These are phyloP conservation scores for Bibio marci DNA, from an alignment of 2,888 invertebrate species.

Conservation along the genomic window DNA sequence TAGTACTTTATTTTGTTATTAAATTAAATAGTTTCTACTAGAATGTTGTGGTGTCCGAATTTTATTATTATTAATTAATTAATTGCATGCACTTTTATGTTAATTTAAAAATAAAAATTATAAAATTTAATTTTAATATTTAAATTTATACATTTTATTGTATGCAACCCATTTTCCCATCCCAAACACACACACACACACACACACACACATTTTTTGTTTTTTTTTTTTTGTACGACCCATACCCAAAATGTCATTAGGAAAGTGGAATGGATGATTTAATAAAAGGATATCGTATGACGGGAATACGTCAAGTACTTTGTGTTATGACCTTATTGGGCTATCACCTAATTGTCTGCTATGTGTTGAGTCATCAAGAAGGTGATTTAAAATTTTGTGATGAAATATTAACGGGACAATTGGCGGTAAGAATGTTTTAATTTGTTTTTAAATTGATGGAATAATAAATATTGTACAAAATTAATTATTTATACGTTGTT, in stretches of 20 bases:
- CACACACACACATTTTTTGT: too few relatives aligned
- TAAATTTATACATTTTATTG: too few relatives aligned
- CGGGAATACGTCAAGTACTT: constrained; percentile 67
- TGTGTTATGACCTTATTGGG: constrained; percentile 72
- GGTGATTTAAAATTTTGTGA: constrained; percentile 65
- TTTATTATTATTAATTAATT: too few relatives aligned
- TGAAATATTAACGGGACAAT: constrained; percentile 53
- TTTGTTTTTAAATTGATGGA: too few relatives aligned
- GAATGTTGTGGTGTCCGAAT: too few relatives aligned
- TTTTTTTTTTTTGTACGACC: constrained; percentile 16
- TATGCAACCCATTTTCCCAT: neutral
- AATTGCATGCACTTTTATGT: too few relatives aligned
- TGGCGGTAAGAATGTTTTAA: constrained; percentile 41
- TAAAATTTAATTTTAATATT: neutral
- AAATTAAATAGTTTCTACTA: too few relatives aligned
- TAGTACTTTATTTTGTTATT: too few relatives aligned
- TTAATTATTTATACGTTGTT: neutral
- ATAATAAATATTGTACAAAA: neutral
- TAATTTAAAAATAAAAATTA: too few relatives aligned
- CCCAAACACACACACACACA: too few relatives aligned
- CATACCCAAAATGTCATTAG: too few relatives aligned
- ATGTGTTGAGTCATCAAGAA: constrained; percentile 62
- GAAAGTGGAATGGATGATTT: constrained; percentile 57
- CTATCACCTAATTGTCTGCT: constrained; percentile 72
- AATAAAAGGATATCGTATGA: constrained; percentile 50